Conservation (phyloP, 1,140 invertebrate species). For the Trichonephila inaurata region DNA sequence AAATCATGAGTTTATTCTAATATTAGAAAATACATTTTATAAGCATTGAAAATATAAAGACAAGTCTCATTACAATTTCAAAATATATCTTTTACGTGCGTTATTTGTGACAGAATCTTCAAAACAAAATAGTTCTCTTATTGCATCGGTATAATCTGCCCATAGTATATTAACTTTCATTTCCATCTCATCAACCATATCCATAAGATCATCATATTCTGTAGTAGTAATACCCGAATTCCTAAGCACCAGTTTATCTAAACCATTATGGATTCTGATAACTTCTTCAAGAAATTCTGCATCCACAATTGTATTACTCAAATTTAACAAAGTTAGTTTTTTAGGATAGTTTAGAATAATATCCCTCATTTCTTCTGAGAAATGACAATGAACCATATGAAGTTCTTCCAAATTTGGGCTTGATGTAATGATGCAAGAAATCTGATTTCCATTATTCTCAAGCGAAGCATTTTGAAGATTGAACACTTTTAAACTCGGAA, state of each 20-base stretch:
- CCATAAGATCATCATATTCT: constrained; percentile 72
- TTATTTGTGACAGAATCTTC: neutral
- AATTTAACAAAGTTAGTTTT: constrained; percentile 51
- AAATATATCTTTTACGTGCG: constrained; percentile 49
- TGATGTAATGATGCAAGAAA: constrained; percentile 44
- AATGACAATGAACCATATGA: constrained; percentile 34
- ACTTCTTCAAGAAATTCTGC: constrained; percentile 41
- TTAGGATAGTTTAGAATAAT: constrained; percentile 52
- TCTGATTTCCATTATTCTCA: neutral
- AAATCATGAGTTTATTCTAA: neutral
- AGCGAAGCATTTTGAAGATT: constrained; percentile 39
- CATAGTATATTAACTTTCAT: constrained; percentile 47
- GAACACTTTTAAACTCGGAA: constrained; percentile 44
- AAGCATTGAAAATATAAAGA: neutral
- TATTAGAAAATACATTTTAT: neutral
- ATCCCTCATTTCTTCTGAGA: constrained; percentile 39
- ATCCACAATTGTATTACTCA: constrained; percentile 61
- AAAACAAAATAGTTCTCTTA: constrained; percentile 43
- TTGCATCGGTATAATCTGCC: constrained; percentile 72
- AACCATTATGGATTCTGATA: constrained; percentile 10
- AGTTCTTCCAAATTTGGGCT: constrained; percentile 64
- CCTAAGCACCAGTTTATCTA: constrained; percentile 9
- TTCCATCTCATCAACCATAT: constrained; percentile 62
- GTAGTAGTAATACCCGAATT: constrained; percentile 59
- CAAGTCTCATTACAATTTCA: constrained; percentile 53